Conservation (phyloP, 2,113 vertebrate genomes). For the Rattus norvegicus region DNA sequence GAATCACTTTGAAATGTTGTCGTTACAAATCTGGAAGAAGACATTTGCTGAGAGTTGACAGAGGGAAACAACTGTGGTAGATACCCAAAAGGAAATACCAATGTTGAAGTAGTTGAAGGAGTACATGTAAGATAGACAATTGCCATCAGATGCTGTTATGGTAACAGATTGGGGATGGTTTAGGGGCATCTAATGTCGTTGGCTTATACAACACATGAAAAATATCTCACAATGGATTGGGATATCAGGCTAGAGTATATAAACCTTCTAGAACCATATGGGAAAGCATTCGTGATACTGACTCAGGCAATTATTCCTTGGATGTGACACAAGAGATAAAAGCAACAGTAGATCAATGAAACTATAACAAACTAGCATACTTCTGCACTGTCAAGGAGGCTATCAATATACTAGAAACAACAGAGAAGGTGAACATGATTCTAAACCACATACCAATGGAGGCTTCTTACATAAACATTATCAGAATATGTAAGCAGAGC, state of each 20-base stretch:
- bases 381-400: neutral
- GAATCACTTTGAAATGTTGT: constrained; percentile 12
- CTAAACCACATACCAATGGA: neutral
- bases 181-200: neutral
- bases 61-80: neutral
- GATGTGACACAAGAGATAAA: neutral
- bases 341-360: neutral
- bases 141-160: neutral
- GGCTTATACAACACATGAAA: neutral
- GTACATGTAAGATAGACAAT: neutral
- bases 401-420: neutral
- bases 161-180: neutral
- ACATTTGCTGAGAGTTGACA: constrained; percentile 4
- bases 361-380: neutral
- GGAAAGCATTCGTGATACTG: neutral
- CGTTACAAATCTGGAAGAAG: constrained; percentile 36
- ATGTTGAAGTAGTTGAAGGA: neutral
- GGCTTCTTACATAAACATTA: neutral
- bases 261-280: neutral
- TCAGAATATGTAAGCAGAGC: neutral
- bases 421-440: neutral
- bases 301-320: neutral
- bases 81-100: neutral
- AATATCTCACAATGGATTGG: neutral
- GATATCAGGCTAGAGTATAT: neutral